phyloP scores from a whole-genome alignment of 2,888 invertebrate species.

The Epinotia demarniana region DNA sequence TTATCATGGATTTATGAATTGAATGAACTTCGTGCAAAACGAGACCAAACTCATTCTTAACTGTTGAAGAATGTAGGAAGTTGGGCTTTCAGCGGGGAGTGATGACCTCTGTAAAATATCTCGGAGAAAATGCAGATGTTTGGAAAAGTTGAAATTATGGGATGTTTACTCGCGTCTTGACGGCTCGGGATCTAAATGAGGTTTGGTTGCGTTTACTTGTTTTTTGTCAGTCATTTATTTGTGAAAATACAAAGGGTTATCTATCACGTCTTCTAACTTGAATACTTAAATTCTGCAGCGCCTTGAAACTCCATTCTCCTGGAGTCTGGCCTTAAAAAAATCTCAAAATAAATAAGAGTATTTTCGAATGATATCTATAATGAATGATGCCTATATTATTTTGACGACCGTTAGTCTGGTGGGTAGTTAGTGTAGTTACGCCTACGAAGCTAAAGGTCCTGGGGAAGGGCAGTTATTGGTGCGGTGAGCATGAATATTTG shows the following conservation, averaged over 20 bases:
- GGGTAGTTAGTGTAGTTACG: too few relatives aligned
- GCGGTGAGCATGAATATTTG: too few relatives aligned
- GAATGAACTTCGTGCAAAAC: constrained; percentile 24
- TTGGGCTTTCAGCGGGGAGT: constrained; percentile 18
- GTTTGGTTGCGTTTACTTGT: constrained; percentile 8
- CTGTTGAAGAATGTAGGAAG: constrained; percentile 26
- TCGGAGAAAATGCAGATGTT: constrained; percentile 38
- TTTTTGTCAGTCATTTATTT: constrained; percentile 1
- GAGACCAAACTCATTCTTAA: constrained; percentile 31
- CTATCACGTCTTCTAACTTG: too few relatives aligned
- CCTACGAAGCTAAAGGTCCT: too few relatives aligned
- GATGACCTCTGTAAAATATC: constrained; percentile 32
- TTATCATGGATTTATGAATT: constrained; percentile 26
- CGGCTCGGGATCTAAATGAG: constrained; percentile 12
- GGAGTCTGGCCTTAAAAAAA: too few relatives aligned
- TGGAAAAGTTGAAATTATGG: constrained; percentile 26
- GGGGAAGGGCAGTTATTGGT: too few relatives aligned
- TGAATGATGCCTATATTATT: too few relatives aligned
- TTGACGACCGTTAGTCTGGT: too few relatives aligned
- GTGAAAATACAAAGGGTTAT: not conserved
- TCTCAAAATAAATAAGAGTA: too few relatives aligned
- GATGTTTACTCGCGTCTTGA: constrained; percentile 25
- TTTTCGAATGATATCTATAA: too few relatives aligned
- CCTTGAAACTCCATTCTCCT: too few relatives aligned
- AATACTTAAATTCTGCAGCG: too few relatives aligned